phyloP scores from a whole-genome alignment of 2,888 invertebrate species.

The Seira sanloemensis region DNA sequence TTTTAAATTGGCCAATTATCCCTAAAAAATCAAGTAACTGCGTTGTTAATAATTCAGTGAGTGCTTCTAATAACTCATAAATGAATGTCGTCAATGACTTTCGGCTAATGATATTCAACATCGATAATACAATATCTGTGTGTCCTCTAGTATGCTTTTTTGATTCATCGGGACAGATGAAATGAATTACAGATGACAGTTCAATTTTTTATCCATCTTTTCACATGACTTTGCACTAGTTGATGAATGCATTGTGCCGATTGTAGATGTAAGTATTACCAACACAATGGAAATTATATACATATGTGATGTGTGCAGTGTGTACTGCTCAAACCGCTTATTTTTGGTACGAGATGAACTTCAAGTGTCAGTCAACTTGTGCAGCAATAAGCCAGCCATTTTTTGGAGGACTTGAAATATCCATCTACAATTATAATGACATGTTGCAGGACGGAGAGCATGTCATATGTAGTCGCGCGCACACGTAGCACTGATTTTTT shows the following conservation, averaged over 20 bases:
- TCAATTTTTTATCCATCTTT: too few species aligned
- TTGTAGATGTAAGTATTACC: neutral
- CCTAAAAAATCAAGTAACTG: neutral
- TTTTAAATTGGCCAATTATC: neutral
- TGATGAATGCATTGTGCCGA: neutral
- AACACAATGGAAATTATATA: too few species aligned
- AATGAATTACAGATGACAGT: too few species aligned
- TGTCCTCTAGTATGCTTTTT: neutral
- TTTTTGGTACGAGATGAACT: slow-evolving; percentile 8
- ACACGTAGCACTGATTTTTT: neutral
- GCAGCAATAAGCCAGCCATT: neutral
- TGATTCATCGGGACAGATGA: neutral
- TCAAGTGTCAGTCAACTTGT: slow-evolving; percentile 48
- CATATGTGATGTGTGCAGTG: too few species aligned
- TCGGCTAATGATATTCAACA: neutral
- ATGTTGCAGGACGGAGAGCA: slow-evolving; percentile 13
- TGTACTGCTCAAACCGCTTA: too few species aligned
- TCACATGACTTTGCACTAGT: neutral
- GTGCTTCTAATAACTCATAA: neutral
- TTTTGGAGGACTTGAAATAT: slow-evolving; percentile 39
- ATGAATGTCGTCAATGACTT: neutral
- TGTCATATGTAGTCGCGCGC: neutral
- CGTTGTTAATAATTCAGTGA: neutral
- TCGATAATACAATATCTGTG: neutral
- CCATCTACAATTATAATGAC: neutral